Conservation (phyloP, 2,113 vertebrate genomes). For the Coracopsis vasa region DNA sequence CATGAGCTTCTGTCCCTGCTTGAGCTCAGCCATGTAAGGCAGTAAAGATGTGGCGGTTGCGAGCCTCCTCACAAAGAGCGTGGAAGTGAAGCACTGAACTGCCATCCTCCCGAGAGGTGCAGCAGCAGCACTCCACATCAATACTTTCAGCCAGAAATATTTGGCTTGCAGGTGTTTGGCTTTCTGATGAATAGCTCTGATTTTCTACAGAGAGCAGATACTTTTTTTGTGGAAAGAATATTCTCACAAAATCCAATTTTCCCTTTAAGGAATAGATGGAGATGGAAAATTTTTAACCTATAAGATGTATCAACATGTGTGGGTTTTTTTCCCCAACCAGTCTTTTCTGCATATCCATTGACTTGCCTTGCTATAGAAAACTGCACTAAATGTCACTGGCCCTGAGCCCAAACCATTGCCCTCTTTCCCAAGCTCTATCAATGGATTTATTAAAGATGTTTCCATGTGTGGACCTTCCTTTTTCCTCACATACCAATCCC, state of each 20-base stretch:
- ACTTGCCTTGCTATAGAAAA: not conserved
- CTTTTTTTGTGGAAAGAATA: not conserved
- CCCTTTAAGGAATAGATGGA: slow-evolving; percentile 9
- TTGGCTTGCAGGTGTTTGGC: slow-evolving; percentile 34
- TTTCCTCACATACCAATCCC: not conserved
- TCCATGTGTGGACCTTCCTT: not conserved
- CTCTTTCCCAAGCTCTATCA: not conserved
- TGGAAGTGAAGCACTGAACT: not conserved
- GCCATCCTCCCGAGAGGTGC: not conserved
- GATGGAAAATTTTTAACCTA: not conserved
- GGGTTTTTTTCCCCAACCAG: not conserved
- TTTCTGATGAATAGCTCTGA: slow-evolving; percentile 33
- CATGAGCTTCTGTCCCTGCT: not conserved
- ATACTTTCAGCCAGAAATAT: slow-evolving; percentile 25
- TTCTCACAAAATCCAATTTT: slow-evolving; percentile 13
- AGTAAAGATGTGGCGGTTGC: not conserved
- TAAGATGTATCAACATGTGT: not conserved
- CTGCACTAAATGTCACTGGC: not conserved
- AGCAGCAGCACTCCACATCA: not conserved
- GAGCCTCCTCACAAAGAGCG: not conserved
- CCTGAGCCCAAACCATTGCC: not conserved
- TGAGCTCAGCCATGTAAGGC: not conserved
- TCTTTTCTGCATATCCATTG: not conserved
- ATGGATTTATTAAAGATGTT: not conserved
- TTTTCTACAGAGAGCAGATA: slow-evolving; percentile 21